Evolutionary conservation across 2,113 vertebrate genomes (phyloP).

Genomic region (Lepisosteus osseus): DNA sequence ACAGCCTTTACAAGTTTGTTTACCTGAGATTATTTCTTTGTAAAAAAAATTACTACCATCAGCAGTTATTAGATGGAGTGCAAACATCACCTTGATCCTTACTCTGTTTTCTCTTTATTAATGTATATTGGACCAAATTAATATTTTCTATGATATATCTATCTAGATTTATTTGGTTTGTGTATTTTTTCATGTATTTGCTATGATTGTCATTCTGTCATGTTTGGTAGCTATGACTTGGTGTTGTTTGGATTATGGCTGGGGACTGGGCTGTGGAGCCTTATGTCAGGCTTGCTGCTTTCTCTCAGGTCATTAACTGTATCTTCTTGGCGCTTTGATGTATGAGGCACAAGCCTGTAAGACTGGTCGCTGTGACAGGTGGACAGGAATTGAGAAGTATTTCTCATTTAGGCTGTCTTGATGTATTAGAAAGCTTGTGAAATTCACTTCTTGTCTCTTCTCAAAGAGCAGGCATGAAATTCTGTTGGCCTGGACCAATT

Average conservation of each 20-base stretch:
- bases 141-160: constrained; percentile 69
- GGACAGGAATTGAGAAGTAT: too few relatives aligned
- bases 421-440: too few relatives aligned
- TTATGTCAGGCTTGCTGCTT: constrained; percentile 26
- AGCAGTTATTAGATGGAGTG: constrained; percentile 37
- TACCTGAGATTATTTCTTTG: background rate
- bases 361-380: too few relatives aligned
- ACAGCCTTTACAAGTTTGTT: too few relatives aligned
- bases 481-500: too few relatives aligned
- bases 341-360: too few relatives aligned
- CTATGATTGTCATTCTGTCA: constrained; percentile 46
- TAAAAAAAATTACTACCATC: constrained; percentile 38
- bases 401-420: too few relatives aligned
- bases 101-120: constrained; percentile 51
- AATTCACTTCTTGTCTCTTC: too few relatives aligned
- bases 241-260: constrained; percentile 61
- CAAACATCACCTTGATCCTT: constrained; percentile 31
- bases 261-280: constrained; percentile 28
- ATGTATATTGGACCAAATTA: constrained; percentile 71
- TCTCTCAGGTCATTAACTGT: constrained; percentile 17
- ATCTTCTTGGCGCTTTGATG: background rate
- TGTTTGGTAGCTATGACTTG: constrained; percentile 53
- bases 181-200: constrained; percentile 43
- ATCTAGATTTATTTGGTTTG: constrained; percentile 47
- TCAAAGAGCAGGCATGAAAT: too few relatives aligned